Base-by-base conservation (phyloP, 2,888 invertebrate genomes). In the Rhogogaster chlorosoma region DNA sequence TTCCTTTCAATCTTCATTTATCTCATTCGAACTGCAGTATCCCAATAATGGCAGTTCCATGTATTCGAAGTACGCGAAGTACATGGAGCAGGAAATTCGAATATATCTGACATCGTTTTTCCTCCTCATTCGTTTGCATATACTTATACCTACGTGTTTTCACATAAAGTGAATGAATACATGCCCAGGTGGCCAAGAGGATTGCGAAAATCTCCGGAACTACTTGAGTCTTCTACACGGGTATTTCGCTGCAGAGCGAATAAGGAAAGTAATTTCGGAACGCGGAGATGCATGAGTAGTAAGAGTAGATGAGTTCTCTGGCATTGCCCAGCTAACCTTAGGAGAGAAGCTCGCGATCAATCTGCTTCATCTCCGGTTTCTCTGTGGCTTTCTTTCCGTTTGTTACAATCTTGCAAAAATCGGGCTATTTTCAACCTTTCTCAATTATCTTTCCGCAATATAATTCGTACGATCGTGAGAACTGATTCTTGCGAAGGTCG, bases 271-370 rank as follows among this genome's bases (percentile, higher is more conserved):
- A 78, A 85, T 85, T 84, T 82, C 77, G 57, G 78, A 53, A 42
- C 61, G 57, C 61, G 77, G 70, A n/a, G 70, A 64, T 75, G 32
- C 84, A 85, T 42, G 78, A 84, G 78, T 84, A 29, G 64, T 57
- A 32, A 49, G 49, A 45, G 45, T 49, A 3, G 18, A 32, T 53
- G n/a, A 29, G 29, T 32, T 77, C 53, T 53, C 77, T 86, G 85
- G 84, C 83, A 83, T 85, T 85, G 82, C 75, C 18, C 32, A 29
- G 45, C 26, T 49, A 49, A 77, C 75, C 49, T 45, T 77, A 32
- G 1, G 75, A 71, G 22, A 71, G 75, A 29, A 85, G 86, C 84
- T 84, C 38, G 5, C 64, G 70, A 86, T 85, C 87, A 88, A 88
- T 89, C 86, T 85, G 84, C 71, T 85, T 36, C 86, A 85, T 87